Evolutionary conservation across 1,140 invertebrate genomes (phyloP).

Genomic region (Tetragnatha versicolor): DNA sequence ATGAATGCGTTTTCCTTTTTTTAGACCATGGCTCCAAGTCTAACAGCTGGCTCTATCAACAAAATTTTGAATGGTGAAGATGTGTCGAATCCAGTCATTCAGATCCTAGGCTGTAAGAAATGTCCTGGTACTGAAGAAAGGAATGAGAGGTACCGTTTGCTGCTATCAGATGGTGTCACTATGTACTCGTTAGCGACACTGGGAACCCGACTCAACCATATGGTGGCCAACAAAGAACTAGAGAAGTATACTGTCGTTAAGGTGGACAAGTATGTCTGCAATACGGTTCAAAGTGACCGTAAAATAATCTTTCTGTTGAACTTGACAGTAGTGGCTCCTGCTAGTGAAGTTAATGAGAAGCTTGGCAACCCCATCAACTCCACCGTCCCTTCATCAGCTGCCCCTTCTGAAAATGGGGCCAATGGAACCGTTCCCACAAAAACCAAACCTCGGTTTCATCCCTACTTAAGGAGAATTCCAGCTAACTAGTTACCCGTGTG

Average conservation of each 20-base stretch:
- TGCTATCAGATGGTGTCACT: slow-evolving; percentile 85
- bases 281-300: slow-evolving; percentile 70
- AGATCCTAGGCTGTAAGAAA: slow-evolving; percentile 71
- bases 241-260: slow-evolving; percentile 78
- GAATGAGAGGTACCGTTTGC: slow-evolving; percentile 80
- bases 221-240: slow-evolving; percentile 75
- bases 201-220: slow-evolving; percentile 82
- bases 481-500: no score
- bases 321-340: slow-evolving; percentile 76
- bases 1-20: no score
- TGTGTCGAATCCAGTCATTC: slow-evolving; percentile 45
- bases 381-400: neutral
- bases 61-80: slow-evolving; percentile 39
- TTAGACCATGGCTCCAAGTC: slow-evolving; percentile 8
- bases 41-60: slow-evolving; percentile 25
- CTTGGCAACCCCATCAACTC: slow-evolving; percentile 83
- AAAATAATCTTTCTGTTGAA: slow-evolving; percentile 83
- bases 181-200: slow-evolving; percentile 89
- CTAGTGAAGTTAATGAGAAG: slow-evolving; percentile 74
- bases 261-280: slow-evolving; percentile 81
- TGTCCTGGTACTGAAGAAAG: slow-evolving; percentile 71
- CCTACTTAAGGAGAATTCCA: no score
- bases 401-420: no score
- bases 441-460: neutral
- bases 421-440: no score